These are phyloP conservation scores for Panthera tigris DNA, from an alignment of 2,113 vertebrate genomes.

Conservation along the genomic window DNA sequence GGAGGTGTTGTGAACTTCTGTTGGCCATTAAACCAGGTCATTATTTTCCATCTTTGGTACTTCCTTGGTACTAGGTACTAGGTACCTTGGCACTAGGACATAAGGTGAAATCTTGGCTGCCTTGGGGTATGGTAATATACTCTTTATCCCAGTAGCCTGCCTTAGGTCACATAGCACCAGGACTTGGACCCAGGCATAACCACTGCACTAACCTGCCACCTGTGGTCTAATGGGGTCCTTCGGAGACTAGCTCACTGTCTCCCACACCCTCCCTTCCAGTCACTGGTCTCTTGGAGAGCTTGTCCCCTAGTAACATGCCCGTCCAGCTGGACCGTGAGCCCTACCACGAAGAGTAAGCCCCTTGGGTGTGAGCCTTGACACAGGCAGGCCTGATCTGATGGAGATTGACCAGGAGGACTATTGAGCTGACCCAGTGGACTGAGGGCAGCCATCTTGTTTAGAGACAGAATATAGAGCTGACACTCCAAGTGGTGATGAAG, in stretches of 20 bases:
- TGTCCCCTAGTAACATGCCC: background rate
- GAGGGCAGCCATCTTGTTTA: background rate
- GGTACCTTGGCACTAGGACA: too few species aligned
- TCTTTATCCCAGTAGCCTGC: background rate
- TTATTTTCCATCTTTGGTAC: background rate
- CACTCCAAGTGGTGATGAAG: background rate
- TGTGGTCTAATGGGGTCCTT: background rate
- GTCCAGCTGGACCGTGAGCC: background rate
- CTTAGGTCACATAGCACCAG: background rate
- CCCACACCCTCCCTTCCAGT: fast-evolving
- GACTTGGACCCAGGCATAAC: background rate
- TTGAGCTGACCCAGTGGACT: background rate
- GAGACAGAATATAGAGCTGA: background rate
- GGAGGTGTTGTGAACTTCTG: background rate
- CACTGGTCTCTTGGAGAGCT: background rate
- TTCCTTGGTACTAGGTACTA: background rate
- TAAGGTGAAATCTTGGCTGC: background rate
- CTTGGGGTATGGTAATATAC: background rate
- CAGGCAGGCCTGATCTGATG: background rate
- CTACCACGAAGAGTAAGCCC: fast-evolving
- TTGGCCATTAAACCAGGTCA: background rate
- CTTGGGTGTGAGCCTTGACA: background rate
- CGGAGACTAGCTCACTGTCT: background rate
- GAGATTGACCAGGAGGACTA: background rate
- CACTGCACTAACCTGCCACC: background rate